Evolutionary conservation across 2,113 vertebrate genomes (phyloP).

Genomic region (Solea solea): DNA sequence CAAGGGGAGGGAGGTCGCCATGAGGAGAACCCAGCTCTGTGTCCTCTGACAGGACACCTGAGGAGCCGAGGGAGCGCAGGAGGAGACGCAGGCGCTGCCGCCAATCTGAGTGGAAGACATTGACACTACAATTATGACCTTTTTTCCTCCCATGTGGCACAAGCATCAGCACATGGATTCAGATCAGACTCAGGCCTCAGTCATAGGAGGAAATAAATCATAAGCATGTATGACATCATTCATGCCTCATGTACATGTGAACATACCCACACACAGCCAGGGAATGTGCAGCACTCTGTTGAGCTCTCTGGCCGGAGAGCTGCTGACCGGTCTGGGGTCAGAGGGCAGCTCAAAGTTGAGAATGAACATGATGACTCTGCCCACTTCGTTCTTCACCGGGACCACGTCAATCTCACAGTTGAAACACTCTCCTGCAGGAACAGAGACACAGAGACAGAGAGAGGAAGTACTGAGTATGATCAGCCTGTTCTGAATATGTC

Average conservation of each 20-base stretch:
- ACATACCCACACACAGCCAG: slow-evolving; percentile 83
- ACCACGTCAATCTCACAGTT: slow-evolving; percentile 89
- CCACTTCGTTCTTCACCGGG: slow-evolving; percentile 89
- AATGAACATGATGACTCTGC: slow-evolving; percentile 93
- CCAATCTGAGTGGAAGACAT: slow-evolving; percentile 67
- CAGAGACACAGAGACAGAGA: not conserved
- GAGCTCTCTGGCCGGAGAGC: slow-evolving; percentile 69
- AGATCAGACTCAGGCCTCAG: too few species aligned
- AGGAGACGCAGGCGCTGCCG: slow-evolving; percentile 80
- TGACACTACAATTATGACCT: too few species aligned
- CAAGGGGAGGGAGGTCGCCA: slow-evolving; percentile 75
- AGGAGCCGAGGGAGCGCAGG: slow-evolving; percentile 77
- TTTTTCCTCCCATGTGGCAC: too few species aligned
- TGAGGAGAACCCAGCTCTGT: slow-evolving; percentile 72
- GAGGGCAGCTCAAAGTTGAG: slow-evolving; percentile 90
- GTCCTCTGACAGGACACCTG: slow-evolving; percentile 71
- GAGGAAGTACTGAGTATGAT: not conserved
- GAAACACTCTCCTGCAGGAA: slow-evolving; percentile 86
- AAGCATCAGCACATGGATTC: too few species aligned
- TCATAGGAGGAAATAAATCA: too few species aligned
- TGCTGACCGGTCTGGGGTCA: slow-evolving; percentile 69
- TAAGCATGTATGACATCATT: too few species aligned
- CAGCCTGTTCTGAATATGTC: slow-evolving; percentile 4
- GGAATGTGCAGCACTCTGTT: slow-evolving; percentile 80
- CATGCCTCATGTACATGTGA: not conserved